Percentiles rank a stretch among this genome's conserved stretches.
Evolutionary conservation across 2,797 vertebrate genomes (phyloP).

Genomic region (Microcaecilia unicolor): DNA sequence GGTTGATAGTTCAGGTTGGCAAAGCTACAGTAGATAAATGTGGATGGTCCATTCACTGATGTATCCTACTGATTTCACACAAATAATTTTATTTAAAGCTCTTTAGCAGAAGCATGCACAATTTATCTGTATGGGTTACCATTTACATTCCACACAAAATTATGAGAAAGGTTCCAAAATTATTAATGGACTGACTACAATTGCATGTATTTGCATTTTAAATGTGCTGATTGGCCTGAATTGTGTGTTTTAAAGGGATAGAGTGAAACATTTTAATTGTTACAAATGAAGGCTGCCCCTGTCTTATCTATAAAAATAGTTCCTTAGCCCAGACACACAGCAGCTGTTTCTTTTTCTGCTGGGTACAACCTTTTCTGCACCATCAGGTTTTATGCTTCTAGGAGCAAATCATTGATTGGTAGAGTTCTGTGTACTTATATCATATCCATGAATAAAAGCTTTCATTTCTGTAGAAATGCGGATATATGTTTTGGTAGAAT

Average conservation of each 20-base stretch:
- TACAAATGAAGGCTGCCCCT: conserved; percentile 1
- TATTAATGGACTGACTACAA: conserved; percentile 12
- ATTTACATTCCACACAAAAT: conserved; percentile 8
- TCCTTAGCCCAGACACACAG: conserved; percentile 1
- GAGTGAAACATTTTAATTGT: conserved; percentile 11
- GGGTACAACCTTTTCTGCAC: conserved; percentile 2
- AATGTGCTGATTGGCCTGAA: conserved; percentile 21
- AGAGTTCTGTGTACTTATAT: neutral
- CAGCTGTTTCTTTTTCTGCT: conserved; percentile 4
- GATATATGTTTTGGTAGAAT: neutral
- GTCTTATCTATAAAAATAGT: conserved; percentile 3
- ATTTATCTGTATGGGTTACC: conserved; percentile 4
- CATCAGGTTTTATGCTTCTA: conserved; percentile 1
- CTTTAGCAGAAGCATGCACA: neutral
- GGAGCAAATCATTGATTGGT: neutral
- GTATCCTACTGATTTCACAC: neutral
- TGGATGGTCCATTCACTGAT: neutral
- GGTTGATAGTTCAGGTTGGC: neutral
- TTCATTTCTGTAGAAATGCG: neutral
- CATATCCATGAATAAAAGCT: neutral
- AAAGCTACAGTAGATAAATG: neutral
- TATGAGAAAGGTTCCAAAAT: conserved; percentile 13
- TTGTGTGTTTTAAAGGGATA: conserved; percentile 13
- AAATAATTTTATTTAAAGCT: conserved; percentile 1
- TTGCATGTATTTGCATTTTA: conserved; percentile 25